These are phyloP conservation scores for Actinia equina DNA, from an alignment of 64 coral and sea anemone species.

Conservation along the genomic window DNA sequence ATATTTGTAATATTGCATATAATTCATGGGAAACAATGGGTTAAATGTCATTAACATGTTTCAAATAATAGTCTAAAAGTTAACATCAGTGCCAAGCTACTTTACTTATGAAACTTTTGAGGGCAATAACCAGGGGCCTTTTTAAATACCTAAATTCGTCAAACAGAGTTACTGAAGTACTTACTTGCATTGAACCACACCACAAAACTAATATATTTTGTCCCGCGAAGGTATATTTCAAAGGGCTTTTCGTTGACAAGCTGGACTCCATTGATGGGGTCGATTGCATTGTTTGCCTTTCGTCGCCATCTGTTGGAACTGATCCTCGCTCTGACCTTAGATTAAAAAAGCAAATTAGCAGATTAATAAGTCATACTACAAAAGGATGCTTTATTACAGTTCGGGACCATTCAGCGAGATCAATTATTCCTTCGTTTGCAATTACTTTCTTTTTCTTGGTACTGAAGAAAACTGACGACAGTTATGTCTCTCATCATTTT, in stretches of 20 bases:
- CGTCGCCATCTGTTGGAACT: not conserved
- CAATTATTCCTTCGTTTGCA: not conserved
- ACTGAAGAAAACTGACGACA: not conserved
- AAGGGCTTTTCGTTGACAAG: not conserved
- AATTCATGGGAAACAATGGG: not conserved
- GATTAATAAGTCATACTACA: not conserved
- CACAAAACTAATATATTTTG: not conserved
- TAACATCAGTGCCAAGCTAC: not conserved
- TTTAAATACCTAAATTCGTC: not conserved
- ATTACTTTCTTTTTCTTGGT: not conserved
- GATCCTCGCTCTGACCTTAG: not conserved
- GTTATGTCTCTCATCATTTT: not conserved
- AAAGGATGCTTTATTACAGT: conserved; percentile 10
- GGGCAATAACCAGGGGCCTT: not conserved
- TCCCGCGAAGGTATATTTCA: not conserved
- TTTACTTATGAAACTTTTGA: not conserved
- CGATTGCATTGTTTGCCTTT: not conserved
- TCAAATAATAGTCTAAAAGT: not conserved
- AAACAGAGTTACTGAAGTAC: not conserved
- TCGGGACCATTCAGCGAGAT: not conserved
- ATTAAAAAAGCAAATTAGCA: not conserved
- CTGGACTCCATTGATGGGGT: not conserved
- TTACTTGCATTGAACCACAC: not conserved
- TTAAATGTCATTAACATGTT: not conserved
- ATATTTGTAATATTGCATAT: not conserved